These are phyloP conservation scores for Siphamia tubifer DNA, from an alignment of 2,113 vertebrate genomes.

Conservation along the genomic window DNA sequence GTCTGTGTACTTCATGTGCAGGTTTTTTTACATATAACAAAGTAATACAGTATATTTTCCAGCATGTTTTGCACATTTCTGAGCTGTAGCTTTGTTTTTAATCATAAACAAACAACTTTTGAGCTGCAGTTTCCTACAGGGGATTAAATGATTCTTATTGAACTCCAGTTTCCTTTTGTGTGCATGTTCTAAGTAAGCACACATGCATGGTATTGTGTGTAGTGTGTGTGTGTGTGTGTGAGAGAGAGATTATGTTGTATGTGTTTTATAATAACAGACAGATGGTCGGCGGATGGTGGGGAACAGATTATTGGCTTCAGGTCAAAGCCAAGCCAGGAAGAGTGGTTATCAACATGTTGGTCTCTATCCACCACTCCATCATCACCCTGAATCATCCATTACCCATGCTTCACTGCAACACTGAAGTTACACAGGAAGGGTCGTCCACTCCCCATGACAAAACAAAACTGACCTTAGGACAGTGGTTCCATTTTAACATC, in stretches of 20 bases:
- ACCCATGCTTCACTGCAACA: conserved; percentile 33
- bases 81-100: no score
- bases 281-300: conserved; percentile 16
- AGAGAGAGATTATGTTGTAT: not conserved
- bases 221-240: not conserved
- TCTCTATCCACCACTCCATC: conserved; percentile 33
- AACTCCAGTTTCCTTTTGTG: no score
- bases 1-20: no score
- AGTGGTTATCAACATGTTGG: conserved; percentile 27
- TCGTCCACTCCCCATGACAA: not conserved
- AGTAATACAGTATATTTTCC: no score
- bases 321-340: conserved; percentile 17
- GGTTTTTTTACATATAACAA: no score
- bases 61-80: no score
- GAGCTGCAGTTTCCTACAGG: no score
- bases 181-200: not conserved
- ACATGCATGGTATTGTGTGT: not conserved
- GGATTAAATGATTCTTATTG: no score
- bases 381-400: conserved; percentile 23
- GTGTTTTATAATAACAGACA: not conserved
- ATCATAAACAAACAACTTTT: no score
- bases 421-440: conserved; percentile 15
- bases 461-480: not conserved
- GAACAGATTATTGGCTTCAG: conserved; percentile 41
- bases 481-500: no score